Evolutionary conservation across 2,888 invertebrate species (phyloP).

Genomic region (Ptilodon capucinus): DNA sequence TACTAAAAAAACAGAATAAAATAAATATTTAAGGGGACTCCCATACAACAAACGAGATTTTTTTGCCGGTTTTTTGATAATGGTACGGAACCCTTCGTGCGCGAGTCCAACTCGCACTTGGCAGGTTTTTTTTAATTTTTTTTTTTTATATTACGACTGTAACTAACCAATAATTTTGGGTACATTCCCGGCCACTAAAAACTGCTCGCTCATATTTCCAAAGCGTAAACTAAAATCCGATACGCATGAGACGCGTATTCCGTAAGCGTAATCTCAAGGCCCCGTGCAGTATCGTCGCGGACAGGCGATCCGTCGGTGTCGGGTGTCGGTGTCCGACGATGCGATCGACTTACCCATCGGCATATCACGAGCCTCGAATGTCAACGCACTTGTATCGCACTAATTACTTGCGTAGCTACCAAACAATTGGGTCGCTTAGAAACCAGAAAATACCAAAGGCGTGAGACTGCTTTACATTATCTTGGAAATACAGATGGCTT

Average conservation of each 20-base stretch:
- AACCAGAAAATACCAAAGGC: constrained; percentile 9
- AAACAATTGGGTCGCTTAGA: constrained; percentile 29
- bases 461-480: neutral
- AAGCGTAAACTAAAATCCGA: constrained; percentile 58
- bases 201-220: constrained; percentile 50
- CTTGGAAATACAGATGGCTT: neutral
- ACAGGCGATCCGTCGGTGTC: constrained; percentile 62
- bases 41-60: too few relatives aligned
- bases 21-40: too few relatives aligned
- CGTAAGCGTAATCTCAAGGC: constrained; percentile 69
- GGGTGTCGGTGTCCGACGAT: constrained; percentile 58
- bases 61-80: too few relatives aligned
- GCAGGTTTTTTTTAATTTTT: too few relatives aligned
- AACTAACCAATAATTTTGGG: neutral
- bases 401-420: constrained; percentile 43
- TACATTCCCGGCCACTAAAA: constrained; percentile 23
- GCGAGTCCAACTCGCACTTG: too few relatives aligned
- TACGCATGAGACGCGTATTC: constrained; percentile 74
- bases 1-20: too few relatives aligned
- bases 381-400: constrained; percentile 52
- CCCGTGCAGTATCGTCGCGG: constrained; percentile 70
- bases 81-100: too few relatives aligned
- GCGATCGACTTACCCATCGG: constrained; percentile 74
- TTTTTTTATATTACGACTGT: too few relatives aligned
- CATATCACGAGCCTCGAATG: constrained; percentile 57